A percentile compares a stretch with the other conserved stretches of the same genome.
Evolutionary conservation across 2,113 vertebrate genomes (phyloP).

Genomic region (Planiliza haematocheilus): DNA sequence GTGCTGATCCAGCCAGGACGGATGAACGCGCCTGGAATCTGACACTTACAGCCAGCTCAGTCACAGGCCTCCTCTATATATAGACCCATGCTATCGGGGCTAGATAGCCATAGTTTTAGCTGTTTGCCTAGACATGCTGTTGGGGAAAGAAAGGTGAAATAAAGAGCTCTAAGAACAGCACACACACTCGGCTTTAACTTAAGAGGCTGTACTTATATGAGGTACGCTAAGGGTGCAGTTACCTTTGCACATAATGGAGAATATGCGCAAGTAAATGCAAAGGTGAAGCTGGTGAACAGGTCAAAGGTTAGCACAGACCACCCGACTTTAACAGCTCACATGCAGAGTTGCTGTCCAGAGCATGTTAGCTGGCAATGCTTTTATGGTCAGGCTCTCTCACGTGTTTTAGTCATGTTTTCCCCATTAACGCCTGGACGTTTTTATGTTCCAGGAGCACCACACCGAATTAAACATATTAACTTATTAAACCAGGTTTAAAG

Average conservation of each 20-base stretch:
- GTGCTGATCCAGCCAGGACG: conserved; percentile 82
- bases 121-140: conserved; percentile 32
- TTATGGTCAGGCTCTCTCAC: conserved; percentile 3
- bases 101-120: conserved; percentile 69
- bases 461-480: neutral
- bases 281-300: conserved; percentile 26
- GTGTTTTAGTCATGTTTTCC: conserved; percentile 25
- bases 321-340: conserved; percentile 42
- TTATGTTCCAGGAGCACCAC: neutral
- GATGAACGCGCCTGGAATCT: conserved; percentile 83
- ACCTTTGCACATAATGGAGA: neutral
- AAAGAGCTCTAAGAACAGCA: conserved; percentile 19
- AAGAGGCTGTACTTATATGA: neutral
- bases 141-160: conserved; percentile 35
- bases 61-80: conserved; percentile 87
- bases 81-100: conserved; percentile 83
- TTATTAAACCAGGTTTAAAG: neutral
- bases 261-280: neutral
- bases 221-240: neutral
- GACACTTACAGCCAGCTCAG: conserved; percentile 84
- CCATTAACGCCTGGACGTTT: neutral
- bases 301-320: conserved; percentile 63
- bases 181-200: conserved; percentile 20
- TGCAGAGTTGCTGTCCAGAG: conserved; percentile 31
- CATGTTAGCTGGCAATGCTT: conserved; percentile 27